These are phyloP conservation scores for Leptoclinus maculatus DNA, from an alignment of 2,797 vertebrate species.

Conservation along the genomic window DNA sequence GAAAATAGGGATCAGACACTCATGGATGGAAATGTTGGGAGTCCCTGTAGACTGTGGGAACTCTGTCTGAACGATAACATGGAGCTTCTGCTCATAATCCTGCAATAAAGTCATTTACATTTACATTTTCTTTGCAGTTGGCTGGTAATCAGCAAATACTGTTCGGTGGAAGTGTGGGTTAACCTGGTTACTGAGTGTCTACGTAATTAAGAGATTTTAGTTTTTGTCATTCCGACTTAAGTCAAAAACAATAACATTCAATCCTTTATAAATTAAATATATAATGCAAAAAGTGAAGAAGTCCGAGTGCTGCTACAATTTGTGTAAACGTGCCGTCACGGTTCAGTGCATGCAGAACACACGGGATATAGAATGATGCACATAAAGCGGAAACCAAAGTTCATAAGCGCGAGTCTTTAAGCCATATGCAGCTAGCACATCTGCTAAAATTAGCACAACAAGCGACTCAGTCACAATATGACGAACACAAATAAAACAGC, in stretches of 20 bases:
- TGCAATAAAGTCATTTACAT: no score
- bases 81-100: not conserved
- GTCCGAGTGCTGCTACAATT: not conserved
- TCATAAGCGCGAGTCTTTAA: no score
- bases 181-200: no score
- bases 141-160: not conserved
- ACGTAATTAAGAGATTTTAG: no score
- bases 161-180: not conserved
- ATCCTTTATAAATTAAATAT: not conserved
- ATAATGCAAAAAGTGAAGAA: not conserved
- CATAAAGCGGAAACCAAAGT: no score
- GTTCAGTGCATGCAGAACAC: not conserved
- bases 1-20: constrained; percentile 2
- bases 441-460: no score
- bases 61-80: not conserved
- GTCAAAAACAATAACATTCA: no score
- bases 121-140: not conserved
- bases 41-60: not conserved
- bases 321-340: not conserved
- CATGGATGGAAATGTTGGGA: not conserved
- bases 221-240: no score
- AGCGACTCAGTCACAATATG: no score
- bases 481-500: no score
- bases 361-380: no score
- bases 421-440: no score